A percentile compares a stretch with the other conserved stretches of the same genome.
phyloP scores from a whole-genome alignment of 2,888 invertebrate species.

The Ceramica pisi region DNA sequence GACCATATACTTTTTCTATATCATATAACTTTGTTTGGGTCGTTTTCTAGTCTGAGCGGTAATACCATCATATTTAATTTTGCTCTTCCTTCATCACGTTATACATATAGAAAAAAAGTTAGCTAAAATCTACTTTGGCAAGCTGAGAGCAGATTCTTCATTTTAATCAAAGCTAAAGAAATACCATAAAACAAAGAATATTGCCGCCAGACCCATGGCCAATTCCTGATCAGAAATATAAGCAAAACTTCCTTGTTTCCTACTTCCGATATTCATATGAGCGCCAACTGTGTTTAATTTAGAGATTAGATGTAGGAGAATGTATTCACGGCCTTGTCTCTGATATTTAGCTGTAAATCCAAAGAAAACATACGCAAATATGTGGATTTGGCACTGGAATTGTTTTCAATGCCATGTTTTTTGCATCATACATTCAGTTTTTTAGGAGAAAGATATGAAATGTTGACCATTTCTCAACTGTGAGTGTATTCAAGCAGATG shows the following conservation, averaged over 20 bases:
- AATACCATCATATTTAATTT: no score
- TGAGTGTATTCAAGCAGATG: not conserved
- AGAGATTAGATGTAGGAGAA: conserved; percentile 3
- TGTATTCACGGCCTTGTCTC: conserved; percentile 17
- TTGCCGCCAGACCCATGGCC: conserved; percentile 32
- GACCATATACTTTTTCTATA: no score
- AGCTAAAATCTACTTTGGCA: no score
- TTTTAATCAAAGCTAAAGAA: not conserved
- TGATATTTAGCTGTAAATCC: conserved; percentile 10
- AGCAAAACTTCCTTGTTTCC: conserved; percentile 50
- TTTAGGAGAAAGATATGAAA: not conserved
- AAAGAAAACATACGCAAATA: not conserved
- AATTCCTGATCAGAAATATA: conserved; percentile 35
- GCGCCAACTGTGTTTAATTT: conserved; percentile 11
- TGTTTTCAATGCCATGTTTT: conserved; percentile 1
- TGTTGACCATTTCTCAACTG: not conserved
- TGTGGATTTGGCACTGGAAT: conserved; percentile 24
- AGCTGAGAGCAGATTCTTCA: not conserved
- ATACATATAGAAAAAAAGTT: no score
- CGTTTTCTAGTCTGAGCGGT: no score
- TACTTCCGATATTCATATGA: conserved; percentile 39
- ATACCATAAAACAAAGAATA: conserved; percentile 19
- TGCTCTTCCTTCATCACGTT: no score
- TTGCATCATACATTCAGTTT: not conserved
- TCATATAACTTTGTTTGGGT: no score